Conservation (phyloP, 2,113 vertebrate species). For the Albula goreensis region DNA sequence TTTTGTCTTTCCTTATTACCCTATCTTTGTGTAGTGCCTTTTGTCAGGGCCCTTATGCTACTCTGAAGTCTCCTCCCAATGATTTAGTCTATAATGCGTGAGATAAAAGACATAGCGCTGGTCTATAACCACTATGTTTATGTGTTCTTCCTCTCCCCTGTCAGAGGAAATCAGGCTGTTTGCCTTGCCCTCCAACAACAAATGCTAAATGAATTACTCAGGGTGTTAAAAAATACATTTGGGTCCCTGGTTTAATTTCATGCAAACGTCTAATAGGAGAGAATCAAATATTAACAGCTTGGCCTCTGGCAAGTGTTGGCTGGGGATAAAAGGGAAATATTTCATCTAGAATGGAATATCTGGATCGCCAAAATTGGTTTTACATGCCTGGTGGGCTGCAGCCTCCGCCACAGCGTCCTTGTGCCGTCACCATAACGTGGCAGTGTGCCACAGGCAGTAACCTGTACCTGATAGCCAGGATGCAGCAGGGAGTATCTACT, state of each 20-base stretch:
- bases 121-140: background rate
- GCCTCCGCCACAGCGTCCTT: conserved; percentile 4
- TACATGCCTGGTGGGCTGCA: conserved; percentile 30
- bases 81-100: background rate
- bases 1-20: conserved; percentile 63
- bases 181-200: conserved; percentile 49
- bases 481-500: background rate
- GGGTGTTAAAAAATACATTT: conserved; percentile 76
- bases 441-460: conserved; percentile 32
- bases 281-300: conserved; percentile 72
- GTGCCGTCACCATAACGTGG: conserved; percentile 33
- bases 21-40: conserved; percentile 25
- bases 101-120: too few species aligned
- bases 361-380: conserved; percentile 19
- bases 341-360: conserved; percentile 56
- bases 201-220: conserved; percentile 71
- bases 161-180: conserved; percentile 37
- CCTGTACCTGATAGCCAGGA: background rate
- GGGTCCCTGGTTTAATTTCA: conserved; percentile 74
- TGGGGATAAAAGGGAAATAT: conserved; percentile 63
- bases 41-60: conserved; percentile 45
- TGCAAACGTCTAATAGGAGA: conserved; percentile 74
- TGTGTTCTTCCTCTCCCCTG: conserved; percentile 35
- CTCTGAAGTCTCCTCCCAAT: conserved; percentile 49
- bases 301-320: conserved; percentile 59